A percentile compares a stretch with the other conserved stretches of the same genome.
Evolutionary conservation across 1,140 invertebrate genomes (phyloP).

Genomic region (Heterodera schachtii): DNA sequence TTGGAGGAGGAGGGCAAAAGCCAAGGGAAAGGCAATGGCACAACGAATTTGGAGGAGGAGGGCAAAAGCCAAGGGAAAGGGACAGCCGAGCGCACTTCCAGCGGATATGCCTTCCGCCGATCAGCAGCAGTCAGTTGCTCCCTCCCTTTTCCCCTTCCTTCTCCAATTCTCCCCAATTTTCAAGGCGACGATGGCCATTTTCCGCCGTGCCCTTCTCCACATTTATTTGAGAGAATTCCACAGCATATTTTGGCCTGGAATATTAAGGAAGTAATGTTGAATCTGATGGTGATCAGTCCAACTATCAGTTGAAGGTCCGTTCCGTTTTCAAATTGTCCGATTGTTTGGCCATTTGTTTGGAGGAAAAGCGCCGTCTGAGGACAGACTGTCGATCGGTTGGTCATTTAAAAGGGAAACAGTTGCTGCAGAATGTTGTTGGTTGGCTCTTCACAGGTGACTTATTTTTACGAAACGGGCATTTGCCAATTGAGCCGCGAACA

Average conservation of each 20-base stretch:
- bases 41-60: constrained; percentile 57
- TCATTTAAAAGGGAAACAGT: neutral
- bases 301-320: neutral
- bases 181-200: constrained; percentile 42
- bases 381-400: constrained; percentile 57
- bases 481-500: constrained; percentile 61
- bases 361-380: constrained; percentile 39
- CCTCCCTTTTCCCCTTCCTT: neutral
- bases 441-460: constrained; percentile 40
- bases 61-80: constrained; percentile 22
- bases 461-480: constrained; percentile 61
- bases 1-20: constrained; percentile 49
- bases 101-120: constrained; percentile 56
- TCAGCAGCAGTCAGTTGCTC: constrained; percentile 32
- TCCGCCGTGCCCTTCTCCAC: constrained; percentile 55
- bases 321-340: constrained; percentile 26
- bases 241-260: constrained; percentile 57
- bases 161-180: neutral
- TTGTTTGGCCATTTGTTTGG: constrained; percentile 59
- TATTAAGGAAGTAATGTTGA: constrained; percentile 51
- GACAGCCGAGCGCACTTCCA: constrained; percentile 56
- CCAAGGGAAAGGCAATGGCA: constrained; percentile 30
- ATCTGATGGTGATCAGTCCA: neutral
- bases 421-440: neutral
- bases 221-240: constrained; percentile 60